These are phyloP conservation scores for Chloroceryle aenea DNA, from an alignment of 2,113 vertebrate species.

Conservation along the genomic window DNA sequence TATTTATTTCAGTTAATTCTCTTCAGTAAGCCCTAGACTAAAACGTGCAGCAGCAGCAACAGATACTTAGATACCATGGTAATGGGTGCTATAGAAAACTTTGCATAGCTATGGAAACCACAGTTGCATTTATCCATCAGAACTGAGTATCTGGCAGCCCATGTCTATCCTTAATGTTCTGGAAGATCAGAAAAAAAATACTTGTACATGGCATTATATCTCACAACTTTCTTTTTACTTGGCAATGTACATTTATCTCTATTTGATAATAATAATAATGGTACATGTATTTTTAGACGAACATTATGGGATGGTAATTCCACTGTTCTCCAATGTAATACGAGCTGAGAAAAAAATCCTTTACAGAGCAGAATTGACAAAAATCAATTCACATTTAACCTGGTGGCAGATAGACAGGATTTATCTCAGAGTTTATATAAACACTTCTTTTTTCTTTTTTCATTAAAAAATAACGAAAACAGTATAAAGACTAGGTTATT, in stretches of 20 bases:
- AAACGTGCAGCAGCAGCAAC: neutral
- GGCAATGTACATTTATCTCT: slow-evolving; percentile 39
- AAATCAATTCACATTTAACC: slow-evolving; percentile 22
- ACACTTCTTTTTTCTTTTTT: slow-evolving; percentile 4
- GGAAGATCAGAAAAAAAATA: slow-evolving; percentile 45
- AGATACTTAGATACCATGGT: slow-evolving; percentile 41
- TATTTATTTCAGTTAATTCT: neutral
- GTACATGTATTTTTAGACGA: slow-evolving; percentile 68
- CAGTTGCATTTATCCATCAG: slow-evolving; percentile 37
- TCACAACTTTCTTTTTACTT: slow-evolving; percentile 61
- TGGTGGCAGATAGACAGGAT: neutral
- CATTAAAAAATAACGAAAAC: neutral
- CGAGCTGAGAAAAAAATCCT: neutral
- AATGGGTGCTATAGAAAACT: slow-evolving; percentile 47
- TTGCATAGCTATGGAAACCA: slow-evolving; percentile 63
- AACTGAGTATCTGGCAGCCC: slow-evolving; percentile 42
- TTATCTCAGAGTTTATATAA: slow-evolving; percentile 9
- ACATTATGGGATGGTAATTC: slow-evolving; percentile 55
- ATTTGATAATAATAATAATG: slow-evolving; percentile 67
- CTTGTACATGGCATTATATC: slow-evolving; percentile 20
- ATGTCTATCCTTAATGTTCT: slow-evolving; percentile 44
- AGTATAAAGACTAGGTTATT: neutral
- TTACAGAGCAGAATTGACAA: neutral
- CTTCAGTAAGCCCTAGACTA: neutral
- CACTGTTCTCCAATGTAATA: neutral